Base-by-base conservation (phyloP, 1,140 invertebrate species). In the Branchinecta lynchi region DNA sequence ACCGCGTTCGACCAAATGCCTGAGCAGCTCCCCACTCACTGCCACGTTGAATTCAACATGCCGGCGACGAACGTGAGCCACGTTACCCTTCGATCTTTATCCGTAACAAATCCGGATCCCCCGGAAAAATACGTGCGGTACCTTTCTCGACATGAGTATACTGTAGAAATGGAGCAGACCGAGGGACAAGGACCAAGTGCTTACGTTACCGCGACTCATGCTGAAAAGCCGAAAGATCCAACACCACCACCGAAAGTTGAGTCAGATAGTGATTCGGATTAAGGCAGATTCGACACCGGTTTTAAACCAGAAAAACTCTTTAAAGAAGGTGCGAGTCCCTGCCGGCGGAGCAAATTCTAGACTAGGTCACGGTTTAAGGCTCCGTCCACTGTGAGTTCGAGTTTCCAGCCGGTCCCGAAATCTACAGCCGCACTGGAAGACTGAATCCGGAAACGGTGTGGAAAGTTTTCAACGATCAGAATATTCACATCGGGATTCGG, bases 51-150 rank as follows among this genome's bases (percentile, higher is more conserved):
- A 78, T 99, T 98, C 79, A 98, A 93, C 17, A 99, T 99, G 96
- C 96, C 97, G 43, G 89, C 93, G 67, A 96, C 96, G 45, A 95
- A 96, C 77, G 92, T 96, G 67, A 96, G 92, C 43, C 94, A 98
- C 79, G 95, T 93, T 66, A 96, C 95, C 17, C 89, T 96, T 71
- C 84, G 96, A 73, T 97, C 93, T 70, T 92, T 98, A 32, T 93
- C 93, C 72, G 86, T 98, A 70, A 86, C 88, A 75, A 88, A 89
- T 73, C 89, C 87, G 73, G 89, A 93, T 75, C 93, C 96, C 10
- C 96, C 96, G 7, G 96, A 99, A 80, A 99, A 98, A 81, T 99
- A 96, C 81, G 95, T 98, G 7, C 84, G 92, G 72, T 96, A 98
- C 79, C 83, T 98, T 70, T 93, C 95, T n/a, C 86, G 93, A 73